Evolutionary conservation across 1,140 invertebrate genomes (phyloP).

Genomic region (Drosophila malerkotliana): DNA sequence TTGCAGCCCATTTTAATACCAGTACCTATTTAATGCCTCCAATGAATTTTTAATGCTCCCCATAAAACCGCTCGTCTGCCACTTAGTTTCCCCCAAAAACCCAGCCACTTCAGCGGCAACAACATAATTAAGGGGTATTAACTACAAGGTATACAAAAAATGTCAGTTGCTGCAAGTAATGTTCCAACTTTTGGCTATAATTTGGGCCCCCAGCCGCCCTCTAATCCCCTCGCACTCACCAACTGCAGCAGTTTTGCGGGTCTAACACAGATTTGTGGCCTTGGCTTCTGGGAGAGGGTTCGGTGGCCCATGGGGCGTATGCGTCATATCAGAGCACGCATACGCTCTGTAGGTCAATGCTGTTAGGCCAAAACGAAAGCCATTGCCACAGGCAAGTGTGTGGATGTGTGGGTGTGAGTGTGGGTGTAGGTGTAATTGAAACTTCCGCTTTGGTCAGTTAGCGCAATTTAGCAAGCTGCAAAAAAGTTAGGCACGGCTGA

Average conservation of each 20-base stretch:
- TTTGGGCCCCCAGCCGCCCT: slow-evolving; percentile 35
- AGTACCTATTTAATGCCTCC: neutral
- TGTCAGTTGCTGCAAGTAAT: slow-evolving; percentile 72
- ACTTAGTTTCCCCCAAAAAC: neutral
- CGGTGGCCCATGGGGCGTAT: slow-evolving; percentile 64
- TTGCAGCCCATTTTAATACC: no score
- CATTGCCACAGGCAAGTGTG: slow-evolving; percentile 20
- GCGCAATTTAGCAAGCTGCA: slow-evolving; percentile 81
- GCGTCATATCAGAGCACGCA: slow-evolving; percentile 69
- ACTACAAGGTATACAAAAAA: slow-evolving; percentile 52
- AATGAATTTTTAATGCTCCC: neutral
- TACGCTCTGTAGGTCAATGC: slow-evolving; percentile 77
- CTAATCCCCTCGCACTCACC: neutral
- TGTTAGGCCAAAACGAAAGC: slow-evolving; percentile 42
- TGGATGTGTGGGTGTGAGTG: slow-evolving; percentile 11
- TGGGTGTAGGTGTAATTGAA: slow-evolving; percentile 72
- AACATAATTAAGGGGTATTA: slow-evolving; percentile 61
- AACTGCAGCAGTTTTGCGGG: slow-evolving; percentile 38
- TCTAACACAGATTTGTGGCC: slow-evolving; percentile 77
- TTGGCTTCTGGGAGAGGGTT: slow-evolving; percentile 40
- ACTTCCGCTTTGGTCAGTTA: slow-evolving; percentile 82
- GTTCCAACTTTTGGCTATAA: slow-evolving; percentile 76
- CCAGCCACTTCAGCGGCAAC: neutral
- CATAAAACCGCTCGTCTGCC: neutral
- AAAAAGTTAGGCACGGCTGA: slow-evolving; percentile 79